Evolutionary conservation across 2,888 invertebrate species (phyloP).

Genomic region (Nebria brevicollis): DNA sequence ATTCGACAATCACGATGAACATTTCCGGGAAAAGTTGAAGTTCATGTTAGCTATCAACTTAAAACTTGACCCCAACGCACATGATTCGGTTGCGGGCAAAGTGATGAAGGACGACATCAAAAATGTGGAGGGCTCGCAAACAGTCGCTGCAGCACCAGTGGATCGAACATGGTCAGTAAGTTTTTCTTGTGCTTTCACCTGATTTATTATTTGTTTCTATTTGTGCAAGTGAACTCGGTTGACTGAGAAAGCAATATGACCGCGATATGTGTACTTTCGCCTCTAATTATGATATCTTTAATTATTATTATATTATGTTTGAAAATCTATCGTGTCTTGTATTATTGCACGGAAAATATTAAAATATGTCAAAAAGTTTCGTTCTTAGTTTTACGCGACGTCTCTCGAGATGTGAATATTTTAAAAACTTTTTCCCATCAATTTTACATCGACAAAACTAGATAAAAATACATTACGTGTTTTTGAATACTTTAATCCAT

Average conservation of each 20-base stretch:
- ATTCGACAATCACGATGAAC: constrained; percentile 50
- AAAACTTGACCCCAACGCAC: constrained; percentile 49
- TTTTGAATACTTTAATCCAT: too few relatives aligned
- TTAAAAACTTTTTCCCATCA: neutral
- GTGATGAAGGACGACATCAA: constrained; percentile 3
- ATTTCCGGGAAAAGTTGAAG: constrained; percentile 55
- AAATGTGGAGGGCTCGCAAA: neutral
- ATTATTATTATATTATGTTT: neutral
- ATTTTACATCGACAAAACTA: neutral
- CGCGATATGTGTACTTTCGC: neutral
- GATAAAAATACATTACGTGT: neutral
- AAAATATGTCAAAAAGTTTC: neutral
- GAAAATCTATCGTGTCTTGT: neutral
- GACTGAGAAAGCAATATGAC: neutral
- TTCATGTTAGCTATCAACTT: constrained; percentile 57
- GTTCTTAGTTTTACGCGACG: neutral
- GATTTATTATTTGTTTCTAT: neutral
- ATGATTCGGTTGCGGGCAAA: neutral
- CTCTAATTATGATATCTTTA: neutral
- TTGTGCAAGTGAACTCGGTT: neutral
- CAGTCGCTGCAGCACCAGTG: constrained; percentile 9
- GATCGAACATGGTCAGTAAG: constrained; percentile 29
- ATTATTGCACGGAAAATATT: neutral
- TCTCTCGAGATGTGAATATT: neutral
- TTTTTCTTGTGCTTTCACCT: constrained; percentile 19